These are phyloP conservation scores for Pristionchus exspectatus DNA, from an alignment of 2,888 invertebrate species.

Conservation along the genomic window DNA sequence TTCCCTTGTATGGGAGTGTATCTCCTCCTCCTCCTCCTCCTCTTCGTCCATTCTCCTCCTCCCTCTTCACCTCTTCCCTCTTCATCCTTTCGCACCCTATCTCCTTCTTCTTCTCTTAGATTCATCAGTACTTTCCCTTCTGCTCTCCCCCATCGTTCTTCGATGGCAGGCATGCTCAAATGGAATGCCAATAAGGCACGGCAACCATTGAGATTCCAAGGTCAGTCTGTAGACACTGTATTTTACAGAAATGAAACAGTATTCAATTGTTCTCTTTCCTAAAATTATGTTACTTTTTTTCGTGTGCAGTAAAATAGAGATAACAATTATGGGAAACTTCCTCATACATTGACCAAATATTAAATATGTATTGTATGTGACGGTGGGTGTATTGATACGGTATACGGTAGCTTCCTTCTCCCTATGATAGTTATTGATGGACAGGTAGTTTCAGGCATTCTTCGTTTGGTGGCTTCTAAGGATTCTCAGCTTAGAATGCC, in stretches of 20 bases:
- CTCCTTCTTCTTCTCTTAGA: neutral
- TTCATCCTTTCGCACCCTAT: constrained; percentile 4
- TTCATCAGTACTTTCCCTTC: neutral
- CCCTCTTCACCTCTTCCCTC: constrained; percentile 3
- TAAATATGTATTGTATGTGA: too few relatives aligned
- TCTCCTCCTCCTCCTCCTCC: constrained; percentile 7
- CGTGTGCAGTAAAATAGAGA: too few relatives aligned
- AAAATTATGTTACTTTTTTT: too few relatives aligned
- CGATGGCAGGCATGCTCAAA: constrained; percentile 46
- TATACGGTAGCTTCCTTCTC: neutral
- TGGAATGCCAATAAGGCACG: constrained; percentile 52
- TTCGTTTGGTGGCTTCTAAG: neutral
- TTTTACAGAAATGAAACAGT: constrained; percentile 4
- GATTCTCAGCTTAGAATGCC: constrained; percentile 19
- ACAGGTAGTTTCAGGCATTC: neutral
- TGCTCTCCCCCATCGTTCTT: constrained; percentile 2
- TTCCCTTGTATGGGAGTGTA: constrained; percentile 46
- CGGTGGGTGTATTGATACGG: too few relatives aligned
- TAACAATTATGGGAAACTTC: too few relatives aligned
- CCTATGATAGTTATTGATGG: neutral
- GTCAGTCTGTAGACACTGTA: constrained; percentile 15
- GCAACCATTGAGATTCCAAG: constrained; percentile 51
- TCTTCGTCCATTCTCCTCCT: constrained; percentile 22
- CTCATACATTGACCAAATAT: too few relatives aligned
- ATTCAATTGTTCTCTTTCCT: neutral